These are phyloP conservation scores for Euphonia xanthogaster DNA, from an alignment of 2,797 vertebrate species.

Conservation along the genomic window DNA sequence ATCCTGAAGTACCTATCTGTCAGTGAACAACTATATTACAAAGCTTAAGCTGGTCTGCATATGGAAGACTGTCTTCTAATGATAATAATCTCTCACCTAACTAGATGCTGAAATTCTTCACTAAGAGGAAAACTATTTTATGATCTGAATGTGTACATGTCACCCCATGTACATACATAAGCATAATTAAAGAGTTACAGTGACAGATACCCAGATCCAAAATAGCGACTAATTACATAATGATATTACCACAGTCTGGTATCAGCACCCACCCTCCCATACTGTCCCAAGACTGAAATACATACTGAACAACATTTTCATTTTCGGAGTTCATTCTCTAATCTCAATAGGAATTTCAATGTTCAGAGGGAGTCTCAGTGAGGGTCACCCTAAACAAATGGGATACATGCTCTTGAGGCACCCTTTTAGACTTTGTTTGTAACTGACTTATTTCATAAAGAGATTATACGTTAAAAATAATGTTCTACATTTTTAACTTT, in stretches of 20 bases:
- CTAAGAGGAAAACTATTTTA: background rate
- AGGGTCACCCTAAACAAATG: background rate
- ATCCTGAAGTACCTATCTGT: background rate
- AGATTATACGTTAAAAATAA: background rate
- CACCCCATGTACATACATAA: background rate
- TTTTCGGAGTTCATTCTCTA: background rate
- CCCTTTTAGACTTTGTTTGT: background rate
- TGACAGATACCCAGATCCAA: background rate
- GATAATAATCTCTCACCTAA: background rate
- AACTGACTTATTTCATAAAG: background rate
- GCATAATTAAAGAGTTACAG: background rate
- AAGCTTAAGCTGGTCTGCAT: background rate
- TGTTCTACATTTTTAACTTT: background rate
- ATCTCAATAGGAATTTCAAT: background rate
- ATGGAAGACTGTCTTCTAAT: background rate
- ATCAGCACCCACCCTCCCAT: background rate
- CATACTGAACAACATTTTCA: background rate
- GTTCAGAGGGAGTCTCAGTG: background rate
- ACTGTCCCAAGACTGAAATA: background rate
- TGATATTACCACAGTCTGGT: background rate
- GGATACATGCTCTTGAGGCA: accelerated
- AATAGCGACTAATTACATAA: background rate
- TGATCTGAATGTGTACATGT: background rate
- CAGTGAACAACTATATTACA: background rate
- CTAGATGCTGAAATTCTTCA: background rate